Percentiles rank a stretch among this genome's conserved stretches.
Conservation (phyloP, 1,140 invertebrate genomes). For the Macrobrachium nipponense region DNA sequence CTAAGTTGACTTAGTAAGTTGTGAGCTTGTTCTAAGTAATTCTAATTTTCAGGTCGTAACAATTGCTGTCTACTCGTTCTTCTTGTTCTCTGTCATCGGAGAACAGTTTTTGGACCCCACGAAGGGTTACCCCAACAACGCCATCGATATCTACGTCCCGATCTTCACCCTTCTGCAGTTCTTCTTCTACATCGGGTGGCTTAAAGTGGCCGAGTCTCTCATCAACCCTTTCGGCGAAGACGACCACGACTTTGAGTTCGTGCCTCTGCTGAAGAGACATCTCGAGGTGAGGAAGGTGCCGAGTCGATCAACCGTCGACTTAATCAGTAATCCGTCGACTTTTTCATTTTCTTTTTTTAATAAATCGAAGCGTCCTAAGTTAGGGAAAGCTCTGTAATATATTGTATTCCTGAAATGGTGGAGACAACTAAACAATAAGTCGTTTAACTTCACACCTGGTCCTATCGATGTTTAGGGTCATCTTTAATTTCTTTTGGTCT, state of each 20-base stretch:
- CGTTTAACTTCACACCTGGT: too few species aligned
- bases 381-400: too few species aligned
- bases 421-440: too few species aligned
- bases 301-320: too few species aligned
- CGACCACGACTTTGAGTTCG: conserved; percentile 22
- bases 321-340: too few species aligned
- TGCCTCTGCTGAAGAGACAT: background rate
- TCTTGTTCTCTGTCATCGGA: conserved; percentile 22
- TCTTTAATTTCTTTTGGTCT: too few species aligned
- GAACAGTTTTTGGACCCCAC: conserved; percentile 22
- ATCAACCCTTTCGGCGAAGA: conserved; percentile 32
- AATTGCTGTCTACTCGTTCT: conserved; percentile 26
- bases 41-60: conserved; percentile 15
- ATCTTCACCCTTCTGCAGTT: conserved; percentile 26
- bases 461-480: too few species aligned
- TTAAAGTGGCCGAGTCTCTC: conserved; percentile 21
- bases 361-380: too few species aligned
- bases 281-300: background rate
- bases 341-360: too few species aligned
- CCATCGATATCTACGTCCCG: conserved; percentile 25
- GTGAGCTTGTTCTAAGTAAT: too few species aligned
- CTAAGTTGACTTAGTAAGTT: too few species aligned
- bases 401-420: too few species aligned
- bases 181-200: conserved; percentile 33
- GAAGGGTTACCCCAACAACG: conserved; percentile 47